Evolutionary conservation across 2,113 vertebrate genomes (phyloP).

Genomic region (Phasianus colchicus): DNA sequence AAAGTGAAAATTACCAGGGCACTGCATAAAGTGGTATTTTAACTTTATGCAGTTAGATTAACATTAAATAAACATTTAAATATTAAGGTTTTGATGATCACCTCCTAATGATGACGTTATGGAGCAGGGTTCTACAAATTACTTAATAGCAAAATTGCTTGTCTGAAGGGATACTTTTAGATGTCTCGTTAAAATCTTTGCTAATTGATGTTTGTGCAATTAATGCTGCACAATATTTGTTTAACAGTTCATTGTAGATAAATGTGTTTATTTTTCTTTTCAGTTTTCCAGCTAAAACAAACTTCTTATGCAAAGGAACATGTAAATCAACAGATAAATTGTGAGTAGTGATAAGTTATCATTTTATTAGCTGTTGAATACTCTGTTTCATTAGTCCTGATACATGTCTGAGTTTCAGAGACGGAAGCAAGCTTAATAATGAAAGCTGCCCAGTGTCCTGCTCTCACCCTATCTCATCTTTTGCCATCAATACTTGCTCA

Average conservation of each 20-base stretch:
- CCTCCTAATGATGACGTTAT: neutral
- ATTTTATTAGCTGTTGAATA: conserved; percentile 13
- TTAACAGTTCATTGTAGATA: neutral
- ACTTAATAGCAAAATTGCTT: neutral
- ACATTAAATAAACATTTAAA: neutral
- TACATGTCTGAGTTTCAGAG: neutral
- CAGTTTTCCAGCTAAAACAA: conserved; percentile 80
- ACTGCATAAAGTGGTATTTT: neutral
- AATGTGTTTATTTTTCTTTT: conserved; percentile 49
- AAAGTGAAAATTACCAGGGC: neutral
- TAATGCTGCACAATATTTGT: neutral
- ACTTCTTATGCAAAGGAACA: conserved; percentile 66
- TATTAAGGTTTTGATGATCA: neutral
- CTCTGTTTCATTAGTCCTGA: neutral
- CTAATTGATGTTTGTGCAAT: neutral
- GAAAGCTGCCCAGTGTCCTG: conserved; percentile 51
- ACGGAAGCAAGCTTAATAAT: conserved; percentile 26
- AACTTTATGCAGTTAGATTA: neutral
- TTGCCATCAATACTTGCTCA: conserved; percentile 47
- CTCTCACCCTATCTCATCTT: conserved; percentile 54
- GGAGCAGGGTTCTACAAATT: neutral
- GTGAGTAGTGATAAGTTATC: conserved; percentile 72
- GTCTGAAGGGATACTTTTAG: neutral
- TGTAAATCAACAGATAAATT: conserved; percentile 71
- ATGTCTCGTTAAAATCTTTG: neutral